Percentiles rank a stretch among this genome's conserved stretches.
Conservation (phyloP, 2,113 vertebrate genomes). For the Lepus timidus region DNA sequence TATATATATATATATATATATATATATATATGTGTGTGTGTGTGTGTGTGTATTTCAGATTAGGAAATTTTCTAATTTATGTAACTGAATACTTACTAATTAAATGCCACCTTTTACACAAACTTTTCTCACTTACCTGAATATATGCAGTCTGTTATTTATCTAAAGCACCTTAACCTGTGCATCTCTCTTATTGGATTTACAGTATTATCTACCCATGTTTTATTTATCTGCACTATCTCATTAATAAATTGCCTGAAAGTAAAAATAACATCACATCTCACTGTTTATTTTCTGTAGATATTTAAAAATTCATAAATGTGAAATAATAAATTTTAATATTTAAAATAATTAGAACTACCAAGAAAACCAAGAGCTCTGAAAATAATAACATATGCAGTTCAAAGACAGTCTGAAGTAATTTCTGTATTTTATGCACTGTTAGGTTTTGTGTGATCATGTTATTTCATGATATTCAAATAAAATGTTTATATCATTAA, state of each 20-base stretch:
- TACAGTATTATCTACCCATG: neutral
- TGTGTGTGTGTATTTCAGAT: neutral
- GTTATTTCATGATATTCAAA: neutral
- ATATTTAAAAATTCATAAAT: neutral
- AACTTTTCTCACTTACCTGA: neutral
- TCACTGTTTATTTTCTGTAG: neutral
- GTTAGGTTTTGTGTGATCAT: neutral
- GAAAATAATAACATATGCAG: neutral
- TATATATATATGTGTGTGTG: no score
- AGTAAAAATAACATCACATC: neutral
- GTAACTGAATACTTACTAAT: neutral
- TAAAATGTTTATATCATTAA: neutral
- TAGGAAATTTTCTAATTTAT: neutral
- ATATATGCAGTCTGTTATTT: neutral
- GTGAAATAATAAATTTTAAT: neutral
- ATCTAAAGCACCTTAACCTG: neutral
- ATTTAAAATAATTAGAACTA: neutral
- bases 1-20: neutral
- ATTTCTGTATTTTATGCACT: neutral
- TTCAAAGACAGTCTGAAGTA: neutral
- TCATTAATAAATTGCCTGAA: neutral
- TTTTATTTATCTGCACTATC: neutral
- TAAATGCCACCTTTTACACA: neutral
- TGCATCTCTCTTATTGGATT: neutral
- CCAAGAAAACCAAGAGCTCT: neutral